phyloP scores from a whole-genome alignment of 2,113 vertebrate species.

The Corvus hawaiiensis region DNA sequence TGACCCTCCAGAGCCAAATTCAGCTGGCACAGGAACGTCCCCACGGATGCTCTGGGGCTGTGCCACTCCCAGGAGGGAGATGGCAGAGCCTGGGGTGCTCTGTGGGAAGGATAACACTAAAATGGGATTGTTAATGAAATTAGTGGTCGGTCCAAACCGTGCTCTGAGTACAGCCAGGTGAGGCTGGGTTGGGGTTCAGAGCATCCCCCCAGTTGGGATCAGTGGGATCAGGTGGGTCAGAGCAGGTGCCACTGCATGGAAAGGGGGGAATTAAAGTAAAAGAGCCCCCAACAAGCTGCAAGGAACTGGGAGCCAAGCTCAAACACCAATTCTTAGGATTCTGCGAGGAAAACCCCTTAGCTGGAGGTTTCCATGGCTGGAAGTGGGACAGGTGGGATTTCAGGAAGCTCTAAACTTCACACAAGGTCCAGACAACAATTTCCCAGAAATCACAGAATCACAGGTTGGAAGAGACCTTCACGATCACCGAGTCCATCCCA shows the following conservation, averaged over 20 bases:
- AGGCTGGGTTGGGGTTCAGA: not conserved
- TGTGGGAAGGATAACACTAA: not conserved
- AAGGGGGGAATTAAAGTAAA: not conserved
- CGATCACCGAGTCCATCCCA: too few species aligned
- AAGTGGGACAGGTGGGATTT: not conserved
- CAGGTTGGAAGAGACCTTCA: too few species aligned
- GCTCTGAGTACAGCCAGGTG: rapidly evolving
- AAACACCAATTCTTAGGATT: not conserved
- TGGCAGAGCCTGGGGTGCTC: not conserved
- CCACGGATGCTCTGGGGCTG: not conserved
- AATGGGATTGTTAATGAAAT: not conserved
- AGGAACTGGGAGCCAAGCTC: not conserved
- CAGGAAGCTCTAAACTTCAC: not conserved
- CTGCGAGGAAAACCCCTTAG: not conserved
- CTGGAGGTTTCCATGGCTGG: not conserved
- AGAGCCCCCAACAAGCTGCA: not conserved
- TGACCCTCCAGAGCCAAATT: not conserved
- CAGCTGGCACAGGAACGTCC: not conserved
- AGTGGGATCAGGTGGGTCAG: not conserved
- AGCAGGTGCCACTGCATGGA: not conserved
- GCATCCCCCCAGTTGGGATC: not conserved
- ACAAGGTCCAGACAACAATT: not conserved
- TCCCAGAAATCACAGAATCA: too few species aligned
- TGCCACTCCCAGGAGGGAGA: not conserved
- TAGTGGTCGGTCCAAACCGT: not conserved